A percentile compares a stretch with the other conserved stretches of the same genome.
Evolutionary conservation across 2,113 vertebrate genomes (phyloP).

Genomic region (Aramus guarauna): DNA sequence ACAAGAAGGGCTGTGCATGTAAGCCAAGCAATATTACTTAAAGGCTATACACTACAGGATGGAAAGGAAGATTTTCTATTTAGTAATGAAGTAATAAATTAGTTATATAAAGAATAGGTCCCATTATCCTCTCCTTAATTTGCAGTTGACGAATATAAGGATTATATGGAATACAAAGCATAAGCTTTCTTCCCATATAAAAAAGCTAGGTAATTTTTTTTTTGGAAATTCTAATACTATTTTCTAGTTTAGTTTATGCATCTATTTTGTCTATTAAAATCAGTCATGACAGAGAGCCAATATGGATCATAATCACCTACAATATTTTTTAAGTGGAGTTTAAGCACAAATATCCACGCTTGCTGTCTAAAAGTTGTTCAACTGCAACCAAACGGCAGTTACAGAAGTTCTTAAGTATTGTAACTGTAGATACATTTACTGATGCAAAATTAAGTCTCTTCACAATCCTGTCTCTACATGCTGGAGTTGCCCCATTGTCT

Average conservation of each 20-base stretch:
- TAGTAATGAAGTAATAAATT: background rate
- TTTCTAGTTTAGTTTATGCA: background rate
- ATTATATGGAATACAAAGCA: background rate
- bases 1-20: background rate
- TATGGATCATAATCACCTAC: background rate
- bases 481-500: background rate
- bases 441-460: background rate
- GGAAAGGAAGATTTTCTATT: background rate
- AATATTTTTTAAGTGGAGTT: background rate
- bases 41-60: background rate
- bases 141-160: background rate
- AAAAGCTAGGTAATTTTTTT: background rate
- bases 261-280: background rate
- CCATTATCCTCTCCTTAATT: background rate
- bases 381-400: background rate
- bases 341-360: background rate
- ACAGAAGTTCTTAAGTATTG: background rate
- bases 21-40: background rate
- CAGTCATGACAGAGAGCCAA: background rate
- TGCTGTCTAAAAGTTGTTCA: background rate
- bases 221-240: background rate
- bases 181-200: background rate
- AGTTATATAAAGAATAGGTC: background rate
- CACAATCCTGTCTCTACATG: background rate
- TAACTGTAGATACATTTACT: background rate